phyloP scores from a whole-genome alignment of 2,113 vertebrate genomes.

The Meles meles region DNA sequence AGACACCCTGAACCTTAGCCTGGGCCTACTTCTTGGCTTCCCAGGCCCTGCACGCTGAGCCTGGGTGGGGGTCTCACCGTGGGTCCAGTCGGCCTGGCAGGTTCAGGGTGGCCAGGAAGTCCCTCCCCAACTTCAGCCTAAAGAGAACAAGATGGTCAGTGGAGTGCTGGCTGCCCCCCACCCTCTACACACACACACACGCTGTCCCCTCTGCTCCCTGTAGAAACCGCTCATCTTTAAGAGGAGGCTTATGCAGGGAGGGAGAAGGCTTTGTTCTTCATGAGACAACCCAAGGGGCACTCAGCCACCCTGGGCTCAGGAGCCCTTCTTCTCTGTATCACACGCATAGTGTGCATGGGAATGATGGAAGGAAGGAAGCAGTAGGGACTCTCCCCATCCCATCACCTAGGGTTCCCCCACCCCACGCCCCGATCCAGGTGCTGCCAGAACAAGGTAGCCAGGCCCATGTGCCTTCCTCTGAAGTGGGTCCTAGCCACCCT shows the following conservation, averaged over 20 bases:
- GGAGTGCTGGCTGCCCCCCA: not conserved
- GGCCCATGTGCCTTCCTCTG: not conserved
- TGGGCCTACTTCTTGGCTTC: not conserved
- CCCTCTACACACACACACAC: not conserved
- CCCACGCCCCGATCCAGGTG: not conserved
- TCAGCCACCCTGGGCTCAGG: not conserved
- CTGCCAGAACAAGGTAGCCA: not conserved
- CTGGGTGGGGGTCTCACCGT: slow-evolving; percentile 65
- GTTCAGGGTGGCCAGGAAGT: slow-evolving; percentile 80
- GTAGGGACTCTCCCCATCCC: too few species aligned
- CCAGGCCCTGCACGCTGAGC: not conserved
- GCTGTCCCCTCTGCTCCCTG: not conserved
- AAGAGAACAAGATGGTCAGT: not conserved
- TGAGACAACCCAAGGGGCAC: not conserved
- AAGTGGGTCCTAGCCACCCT: not conserved
- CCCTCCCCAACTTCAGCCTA: slow-evolving; percentile 86
- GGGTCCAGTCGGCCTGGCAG: slow-evolving; percentile 56
- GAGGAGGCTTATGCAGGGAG: not conserved
- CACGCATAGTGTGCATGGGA: too few species aligned
- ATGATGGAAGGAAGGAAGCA: not conserved
- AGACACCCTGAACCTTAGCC: not conserved
- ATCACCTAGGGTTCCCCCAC: not conserved
- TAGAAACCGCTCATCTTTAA: not conserved
- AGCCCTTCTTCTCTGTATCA: not conserved
- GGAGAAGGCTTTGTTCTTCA: not conserved